These are phyloP conservation scores for Eriocheir sinensis DNA, from an alignment of 1,140 invertebrate species.

Conservation along the genomic window DNA sequence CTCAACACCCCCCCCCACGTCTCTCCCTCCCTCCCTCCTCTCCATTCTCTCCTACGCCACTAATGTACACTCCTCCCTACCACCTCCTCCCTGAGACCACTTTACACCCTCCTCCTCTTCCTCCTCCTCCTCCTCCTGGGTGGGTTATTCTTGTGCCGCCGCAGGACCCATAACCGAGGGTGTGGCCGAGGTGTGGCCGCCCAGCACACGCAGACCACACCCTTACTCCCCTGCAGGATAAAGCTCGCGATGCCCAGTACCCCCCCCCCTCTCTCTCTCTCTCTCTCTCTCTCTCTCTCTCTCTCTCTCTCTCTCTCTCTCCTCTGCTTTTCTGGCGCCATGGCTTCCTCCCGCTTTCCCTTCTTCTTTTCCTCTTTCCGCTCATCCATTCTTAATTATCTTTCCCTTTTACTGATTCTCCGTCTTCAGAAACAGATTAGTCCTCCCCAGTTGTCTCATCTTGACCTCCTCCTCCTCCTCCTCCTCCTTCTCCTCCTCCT, in stretches of 20 bases:
- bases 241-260: background rate
- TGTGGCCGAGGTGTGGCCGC: background rate
- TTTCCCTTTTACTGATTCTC: background rate
- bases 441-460: too few relatives aligned
- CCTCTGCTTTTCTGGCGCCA: background rate
- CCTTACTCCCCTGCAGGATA: background rate
- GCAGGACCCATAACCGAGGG: background rate
- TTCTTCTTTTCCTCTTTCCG: background rate
- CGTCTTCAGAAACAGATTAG: too few relatives aligned
- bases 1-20: background rate
- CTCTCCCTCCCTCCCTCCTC: too few relatives aligned
- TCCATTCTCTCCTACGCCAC: too few relatives aligned
- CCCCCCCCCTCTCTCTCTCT: background rate
- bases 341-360: background rate
- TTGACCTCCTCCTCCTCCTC: background rate
- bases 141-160: slow-evolving; percentile 1
- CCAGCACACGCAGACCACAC: background rate
- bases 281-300: slow-evolving; percentile 42
- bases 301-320: background rate
- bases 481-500: background rate
- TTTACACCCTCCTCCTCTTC: too few relatives aligned
- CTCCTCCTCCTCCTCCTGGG: too few relatives aligned
- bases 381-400: background rate
- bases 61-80: too few relatives aligned
- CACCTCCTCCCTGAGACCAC: too few relatives aligned